These are phyloP conservation scores for Nesidiocoris tenuis DNA, from an alignment of 2,888 invertebrate genomes.

Conservation along the genomic window DNA sequence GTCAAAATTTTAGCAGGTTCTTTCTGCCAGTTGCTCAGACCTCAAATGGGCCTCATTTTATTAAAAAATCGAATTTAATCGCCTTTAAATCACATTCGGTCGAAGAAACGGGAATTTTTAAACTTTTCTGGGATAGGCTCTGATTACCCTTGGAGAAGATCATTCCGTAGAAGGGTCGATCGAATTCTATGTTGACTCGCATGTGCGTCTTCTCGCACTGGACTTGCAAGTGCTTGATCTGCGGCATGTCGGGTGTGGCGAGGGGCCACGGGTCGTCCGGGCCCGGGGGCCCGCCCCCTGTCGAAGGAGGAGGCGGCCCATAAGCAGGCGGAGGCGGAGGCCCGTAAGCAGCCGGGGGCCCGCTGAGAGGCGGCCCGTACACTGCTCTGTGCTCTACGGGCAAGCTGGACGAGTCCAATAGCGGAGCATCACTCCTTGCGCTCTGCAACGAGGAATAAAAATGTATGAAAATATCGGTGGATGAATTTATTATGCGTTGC, in stretches of 20 bases:
- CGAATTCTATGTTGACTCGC: conserved; percentile 91
- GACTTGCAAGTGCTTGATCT: conserved; percentile 86
- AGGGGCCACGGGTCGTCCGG: conserved; percentile 78
- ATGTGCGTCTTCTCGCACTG: conserved; percentile 92
- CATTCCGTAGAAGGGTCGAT: conserved; percentile 92
- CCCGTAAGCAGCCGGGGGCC: conserved; percentile 28
- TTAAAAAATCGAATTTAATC: too few species aligned
- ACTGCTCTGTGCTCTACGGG: conserved; percentile 52
- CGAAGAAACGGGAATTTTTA: too few species aligned
- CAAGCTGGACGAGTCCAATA: conserved; percentile 50
- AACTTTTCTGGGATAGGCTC: too few species aligned
- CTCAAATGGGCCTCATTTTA: too few species aligned
- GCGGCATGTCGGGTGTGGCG: conserved; percentile 86
- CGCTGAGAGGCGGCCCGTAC: conserved; percentile 51
- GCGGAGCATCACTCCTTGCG: conserved; percentile 50
- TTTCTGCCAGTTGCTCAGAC: too few species aligned
- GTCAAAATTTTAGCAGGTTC: too few species aligned
- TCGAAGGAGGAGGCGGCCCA: conserved; percentile 46
- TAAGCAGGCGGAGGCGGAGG: conserved; percentile 42
- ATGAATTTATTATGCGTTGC: too few species aligned
- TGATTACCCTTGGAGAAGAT: conserved; percentile 84
- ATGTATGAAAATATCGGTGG: too few species aligned
- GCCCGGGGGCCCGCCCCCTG: conserved; percentile 47
- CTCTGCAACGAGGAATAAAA: conserved; percentile 44
- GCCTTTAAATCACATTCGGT: too few species aligned